These are phyloP conservation scores for Scaptodrosophila latifasciaeformis DNA, from an alignment of 2,888 invertebrate species.

Conservation along the genomic window DNA sequence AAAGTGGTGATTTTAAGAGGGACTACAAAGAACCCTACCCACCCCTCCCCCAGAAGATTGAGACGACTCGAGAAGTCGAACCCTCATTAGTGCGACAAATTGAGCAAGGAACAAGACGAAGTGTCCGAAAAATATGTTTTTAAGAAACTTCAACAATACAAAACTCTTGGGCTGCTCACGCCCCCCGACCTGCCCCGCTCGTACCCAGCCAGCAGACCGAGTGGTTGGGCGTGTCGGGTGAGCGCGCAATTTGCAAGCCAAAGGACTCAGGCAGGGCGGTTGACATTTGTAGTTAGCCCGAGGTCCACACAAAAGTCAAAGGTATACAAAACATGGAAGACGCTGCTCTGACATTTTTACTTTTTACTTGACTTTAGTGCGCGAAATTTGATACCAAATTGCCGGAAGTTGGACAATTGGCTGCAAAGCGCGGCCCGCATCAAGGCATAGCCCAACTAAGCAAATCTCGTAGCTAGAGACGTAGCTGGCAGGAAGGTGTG, in stretches of 20 bases:
- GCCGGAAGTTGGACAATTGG: constrained; percentile 64
- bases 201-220: no score
- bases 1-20: no score
- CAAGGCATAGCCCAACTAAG: constrained; percentile 1
- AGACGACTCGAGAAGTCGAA: constrained; percentile 41
- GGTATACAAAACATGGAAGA: constrained; percentile 29
- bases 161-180: background rate
- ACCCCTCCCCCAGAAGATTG: no score
- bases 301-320: constrained; percentile 34
- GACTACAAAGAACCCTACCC: no score
- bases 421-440: constrained; percentile 31
- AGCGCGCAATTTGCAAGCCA: constrained; percentile 53
- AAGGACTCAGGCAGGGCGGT: constrained; percentile 4
- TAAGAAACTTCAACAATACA: constrained; percentile 44
- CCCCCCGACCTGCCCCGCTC: constrained; percentile 14
- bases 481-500: constrained; percentile 43
- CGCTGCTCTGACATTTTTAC: constrained; percentile 51
- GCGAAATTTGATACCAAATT: constrained; percentile 48
- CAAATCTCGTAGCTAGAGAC: constrained; percentile 39
- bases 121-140: constrained; percentile 26
- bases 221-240: constrained; percentile 47
- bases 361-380: constrained; percentile 53
- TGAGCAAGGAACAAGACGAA: constrained; percentile 50
- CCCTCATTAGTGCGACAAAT: constrained; percentile 58
- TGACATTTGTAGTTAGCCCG: no score